Percentiles rank a stretch among this genome's conserved stretches.
phyloP scores from a whole-genome alignment of 1,140 invertebrate species.

The Limonius californicus region DNA sequence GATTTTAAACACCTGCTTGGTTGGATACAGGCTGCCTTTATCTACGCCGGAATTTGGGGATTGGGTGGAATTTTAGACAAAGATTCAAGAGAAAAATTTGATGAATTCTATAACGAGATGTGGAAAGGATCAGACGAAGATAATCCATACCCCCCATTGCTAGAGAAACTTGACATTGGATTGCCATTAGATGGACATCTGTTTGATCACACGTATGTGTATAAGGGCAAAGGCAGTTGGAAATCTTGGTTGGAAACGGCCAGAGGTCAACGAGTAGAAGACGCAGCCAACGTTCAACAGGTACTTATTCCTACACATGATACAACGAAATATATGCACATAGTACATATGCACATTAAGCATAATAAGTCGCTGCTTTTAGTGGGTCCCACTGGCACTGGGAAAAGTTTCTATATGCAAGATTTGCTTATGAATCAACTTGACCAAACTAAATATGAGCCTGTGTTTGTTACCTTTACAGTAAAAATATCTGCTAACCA shows the following conservation, averaged over 20 bases:
- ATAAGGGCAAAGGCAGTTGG: slow-evolving; percentile 60
- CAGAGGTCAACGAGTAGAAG: slow-evolving; percentile 55
- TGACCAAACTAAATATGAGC: slow-evolving; percentile 67
- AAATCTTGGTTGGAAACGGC: slow-evolving; percentile 68
- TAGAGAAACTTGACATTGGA: slow-evolving; percentile 67
- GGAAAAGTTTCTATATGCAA: slow-evolving; percentile 87
- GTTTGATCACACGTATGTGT: slow-evolving; percentile 77
- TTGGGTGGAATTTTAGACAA: slow-evolving; percentile 72
- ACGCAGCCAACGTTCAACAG: slow-evolving; percentile 66
- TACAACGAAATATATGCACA: slow-evolving; percentile 70
- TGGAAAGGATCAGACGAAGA: slow-evolving; percentile 57
- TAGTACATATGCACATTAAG: slow-evolving; percentile 65
- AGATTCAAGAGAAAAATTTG: slow-evolving; percentile 70
- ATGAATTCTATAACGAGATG: slow-evolving; percentile 60
- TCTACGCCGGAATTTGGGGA: slow-evolving; percentile 78
- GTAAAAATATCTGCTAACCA: slow-evolving; percentile 81
- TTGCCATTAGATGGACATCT: slow-evolving; percentile 71
- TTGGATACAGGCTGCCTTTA: slow-evolving; percentile 75
- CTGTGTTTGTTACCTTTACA: slow-evolving; percentile 84
- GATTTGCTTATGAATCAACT: slow-evolving; percentile 79
- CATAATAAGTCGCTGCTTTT: slow-evolving; percentile 69
- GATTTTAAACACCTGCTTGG: slow-evolving; percentile 60
- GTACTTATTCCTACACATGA: slow-evolving; percentile 83
- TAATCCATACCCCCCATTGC: slow-evolving; percentile 59
- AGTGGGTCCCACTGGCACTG: slow-evolving; percentile 88